phyloP scores from a whole-genome alignment of 2,888 invertebrate species.

The Thyatira batis region DNA sequence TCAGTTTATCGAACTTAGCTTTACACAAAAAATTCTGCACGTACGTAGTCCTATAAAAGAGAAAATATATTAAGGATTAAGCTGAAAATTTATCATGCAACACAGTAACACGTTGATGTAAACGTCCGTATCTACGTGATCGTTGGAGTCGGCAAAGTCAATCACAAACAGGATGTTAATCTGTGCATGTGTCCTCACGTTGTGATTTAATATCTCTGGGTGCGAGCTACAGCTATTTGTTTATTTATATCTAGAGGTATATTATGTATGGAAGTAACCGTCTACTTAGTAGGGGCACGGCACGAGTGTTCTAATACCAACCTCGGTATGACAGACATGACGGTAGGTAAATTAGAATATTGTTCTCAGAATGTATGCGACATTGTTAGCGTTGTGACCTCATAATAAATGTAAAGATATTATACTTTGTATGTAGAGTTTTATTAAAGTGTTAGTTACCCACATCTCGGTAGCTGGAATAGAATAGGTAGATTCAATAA shows the following conservation, averaged over 20 bases:
- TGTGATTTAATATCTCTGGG: conserved; percentile 42
- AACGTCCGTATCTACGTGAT: background rate
- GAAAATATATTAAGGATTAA: background rate
- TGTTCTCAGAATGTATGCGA: too few relatives aligned
- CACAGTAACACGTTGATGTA: background rate
- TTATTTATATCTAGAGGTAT: conserved; percentile 24
- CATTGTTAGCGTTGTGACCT: too few relatives aligned
- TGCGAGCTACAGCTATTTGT: conserved; percentile 25
- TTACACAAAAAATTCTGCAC: too few relatives aligned
- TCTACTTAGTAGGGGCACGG: background rate
- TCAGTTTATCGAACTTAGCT: too few relatives aligned
- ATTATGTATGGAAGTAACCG: conserved; percentile 9
- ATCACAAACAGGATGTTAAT: conserved; percentile 50
- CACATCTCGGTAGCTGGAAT: too few relatives aligned
- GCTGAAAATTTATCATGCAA: background rate
- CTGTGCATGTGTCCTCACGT: conserved; percentile 38
- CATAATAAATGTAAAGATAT: too few relatives aligned
- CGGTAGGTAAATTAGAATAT: background rate
- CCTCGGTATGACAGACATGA: background rate
- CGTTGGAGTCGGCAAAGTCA: conserved; percentile 26
- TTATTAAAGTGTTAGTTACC: too few relatives aligned
- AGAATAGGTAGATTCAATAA: too few relatives aligned
- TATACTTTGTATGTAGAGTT: too few relatives aligned
- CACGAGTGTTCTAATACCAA: conserved; percentile 2
- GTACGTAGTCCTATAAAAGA: too few relatives aligned